Evolutionary conservation across 2,888 invertebrate species (phyloP).

Genomic region (Trissoscelio sp.): DNA sequence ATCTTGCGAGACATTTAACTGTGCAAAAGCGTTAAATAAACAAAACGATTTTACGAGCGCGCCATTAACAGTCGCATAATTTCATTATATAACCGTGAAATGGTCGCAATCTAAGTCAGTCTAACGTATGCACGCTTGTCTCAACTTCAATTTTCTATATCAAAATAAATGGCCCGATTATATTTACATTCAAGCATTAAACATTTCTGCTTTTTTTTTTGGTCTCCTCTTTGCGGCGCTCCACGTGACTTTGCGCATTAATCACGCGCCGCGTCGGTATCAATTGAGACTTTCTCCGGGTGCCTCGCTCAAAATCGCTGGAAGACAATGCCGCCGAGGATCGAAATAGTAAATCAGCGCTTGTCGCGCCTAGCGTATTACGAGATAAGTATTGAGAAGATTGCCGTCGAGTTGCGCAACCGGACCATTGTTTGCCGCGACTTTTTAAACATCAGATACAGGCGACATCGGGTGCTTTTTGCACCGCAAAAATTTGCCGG

Average conservation of each 20-base stretch:
- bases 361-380: constrained; percentile 57
- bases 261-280: constrained; percentile 46
- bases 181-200: constrained; percentile 30
- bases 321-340: constrained; percentile 54
- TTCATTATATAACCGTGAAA: constrained; percentile 45
- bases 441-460: constrained; percentile 52
- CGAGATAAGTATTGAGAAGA: constrained; percentile 59
- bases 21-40: constrained; percentile 55
- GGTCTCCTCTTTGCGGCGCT: constrained; percentile 12
- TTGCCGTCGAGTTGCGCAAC: constrained; percentile 63
- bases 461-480: constrained; percentile 49
- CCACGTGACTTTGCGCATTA: constrained; percentile 53
- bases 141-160: constrained; percentile 48
- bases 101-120: constrained; percentile 40
- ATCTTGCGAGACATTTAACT: constrained; percentile 26
- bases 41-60: constrained; percentile 46
- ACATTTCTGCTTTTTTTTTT: background rate
- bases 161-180: constrained; percentile 54
- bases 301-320: constrained; percentile 8
- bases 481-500: constrained; percentile 49
- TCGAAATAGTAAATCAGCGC: constrained; percentile 58
- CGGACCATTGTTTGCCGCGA: constrained; percentile 64
- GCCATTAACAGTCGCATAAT: constrained; percentile 16
- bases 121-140: constrained; percentile 14
- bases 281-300: constrained; percentile 60